Base-by-base conservation (phyloP, 2,888 invertebrate genomes). In the Cepaea hortensis region DNA sequence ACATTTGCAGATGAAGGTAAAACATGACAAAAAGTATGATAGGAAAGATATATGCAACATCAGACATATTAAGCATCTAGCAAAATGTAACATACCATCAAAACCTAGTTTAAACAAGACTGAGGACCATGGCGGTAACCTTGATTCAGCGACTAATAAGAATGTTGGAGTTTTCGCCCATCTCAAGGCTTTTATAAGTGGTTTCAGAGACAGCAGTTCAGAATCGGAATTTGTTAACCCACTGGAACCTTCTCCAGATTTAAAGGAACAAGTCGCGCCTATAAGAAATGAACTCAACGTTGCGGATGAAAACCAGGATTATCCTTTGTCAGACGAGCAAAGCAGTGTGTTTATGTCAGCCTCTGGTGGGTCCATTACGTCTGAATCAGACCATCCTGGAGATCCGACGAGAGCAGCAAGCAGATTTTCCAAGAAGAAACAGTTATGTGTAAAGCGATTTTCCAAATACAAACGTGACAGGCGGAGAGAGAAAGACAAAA, bases 331-430 rank as follows among this genome's bases (percentile, higher is more conserved):
- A 15, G 85, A 85, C 46, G 85, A 35, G 20, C 85, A 85, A 55
- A 85, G 85, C 85, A 85, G 85, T 23, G 70, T 85, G 15, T 85
- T 85, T 68, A 79, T 85, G 85, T 85, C 85, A 6, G 85, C 85
- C 13, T 79, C 85, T 2, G 77, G 70, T 20, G 85, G 85, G 9
- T 85, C 85, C 1, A 48, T 20, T 6, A 13, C 79, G 2, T 85
- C 85, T 23, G 48, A 61, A 9, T 9, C 48, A 18, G 65, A 72
- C 13, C 62, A 35, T 23, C 61, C 3, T 1, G 35, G 18, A 18
- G 15, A 20, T 2, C 23, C 77, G 1, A 23, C 5, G 9, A 77
- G 48, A 20, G 23, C 50, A 15, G n/a, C 15, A 13, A 50, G 61
- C 70, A 77, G 55, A 70, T 48, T 13, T 2, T 6, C 23, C 3